phyloP scores from a whole-genome alignment of 2,797 vertebrate genomes.

The Sebastes umbrosus region DNA sequence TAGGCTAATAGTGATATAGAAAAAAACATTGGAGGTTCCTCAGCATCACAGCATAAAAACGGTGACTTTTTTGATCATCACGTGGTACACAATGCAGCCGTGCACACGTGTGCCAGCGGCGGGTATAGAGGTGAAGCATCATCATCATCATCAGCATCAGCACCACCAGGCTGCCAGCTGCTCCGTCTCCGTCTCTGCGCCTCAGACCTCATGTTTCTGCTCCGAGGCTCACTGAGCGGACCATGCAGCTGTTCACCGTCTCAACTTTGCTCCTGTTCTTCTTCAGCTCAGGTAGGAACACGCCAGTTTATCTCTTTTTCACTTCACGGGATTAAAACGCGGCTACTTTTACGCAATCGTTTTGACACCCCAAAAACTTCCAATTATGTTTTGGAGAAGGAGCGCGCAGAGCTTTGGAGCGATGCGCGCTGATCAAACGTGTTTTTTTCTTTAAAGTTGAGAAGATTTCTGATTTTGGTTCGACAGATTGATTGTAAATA shows the following conservation, averaged over 20 bases:
- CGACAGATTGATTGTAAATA: background rate
- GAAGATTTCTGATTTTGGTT: background rate
- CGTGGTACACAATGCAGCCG: background rate
- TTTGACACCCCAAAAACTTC: background rate
- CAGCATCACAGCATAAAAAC: background rate
- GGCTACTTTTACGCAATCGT: background rate
- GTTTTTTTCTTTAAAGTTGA: background rate
- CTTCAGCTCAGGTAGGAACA: slow-evolving; percentile 83
- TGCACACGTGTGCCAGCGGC: slow-evolving; percentile 1
- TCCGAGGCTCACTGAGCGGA: slow-evolving; percentile 70
- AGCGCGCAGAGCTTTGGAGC: slow-evolving; percentile 10
- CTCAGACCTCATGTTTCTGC: slow-evolving; percentile 45
- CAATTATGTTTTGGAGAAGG: background rate
- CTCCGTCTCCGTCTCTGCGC: slow-evolving; percentile 15
- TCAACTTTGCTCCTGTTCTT: slow-evolving; percentile 87
- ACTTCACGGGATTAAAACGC: background rate
- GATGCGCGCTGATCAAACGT: background rate
- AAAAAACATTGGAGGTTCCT: background rate
- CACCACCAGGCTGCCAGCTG: slow-evolving; percentile 15
- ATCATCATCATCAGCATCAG: background rate
- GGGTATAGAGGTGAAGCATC: slow-evolving; percentile 12
- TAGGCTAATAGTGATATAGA: background rate
- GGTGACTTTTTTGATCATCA: slow-evolving; percentile 1
- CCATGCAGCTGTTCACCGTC: slow-evolving; percentile 86
- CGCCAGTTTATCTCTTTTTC: no score